Base-by-base conservation (phyloP, 1,140 invertebrate species). In the Drosophila oshimai region DNA sequence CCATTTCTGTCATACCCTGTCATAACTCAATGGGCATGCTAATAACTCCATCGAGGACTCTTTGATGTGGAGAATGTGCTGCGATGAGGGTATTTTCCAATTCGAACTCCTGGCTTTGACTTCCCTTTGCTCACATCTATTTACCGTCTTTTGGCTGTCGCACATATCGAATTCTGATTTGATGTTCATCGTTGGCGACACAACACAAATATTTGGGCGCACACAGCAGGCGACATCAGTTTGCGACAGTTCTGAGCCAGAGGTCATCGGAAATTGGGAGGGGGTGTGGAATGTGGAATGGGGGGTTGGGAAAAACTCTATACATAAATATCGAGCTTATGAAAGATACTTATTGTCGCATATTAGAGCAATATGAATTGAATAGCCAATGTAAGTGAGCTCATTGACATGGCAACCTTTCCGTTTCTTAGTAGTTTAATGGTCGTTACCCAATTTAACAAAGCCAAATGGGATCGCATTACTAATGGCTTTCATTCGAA, bases 91-190 rank as follows among this genome's bases (percentile, higher is more conserved):
- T 41, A 62, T 65, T 65, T 15, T 2, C 10, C 10, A 2, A 15
- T 33, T 67, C 62, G 60, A 12, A n/a, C n/a, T 41, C 54, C 5
- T 58, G 33, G 13, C 55, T 47, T 31, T 20, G 28, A 33, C 50
- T 36, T 55, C 18, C 6, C 6, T 9, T 60, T 51, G 65, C 55
- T 72, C 47, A 49, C 45, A 41, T 45, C 65, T 68, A 42, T 44
- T 44, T n/a, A 37, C 50, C 47, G 54, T 69, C 54, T 83, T 78
- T 69, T 70, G 34, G 39, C 41, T 50, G 36, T 45, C 39, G 31
- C 45, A 68, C 51, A 75, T 80, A 79, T 79, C 71, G 76, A 80
- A 70, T 80, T 70, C 54, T 64, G 75, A 79, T 79, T 79, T 79
- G 55, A 79, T 51, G 73, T 42, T 44, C 70, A 74, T 74, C 50